Conservation (phyloP, 2,888 invertebrate genomes). For the Opisthograptis luteolata region DNA sequence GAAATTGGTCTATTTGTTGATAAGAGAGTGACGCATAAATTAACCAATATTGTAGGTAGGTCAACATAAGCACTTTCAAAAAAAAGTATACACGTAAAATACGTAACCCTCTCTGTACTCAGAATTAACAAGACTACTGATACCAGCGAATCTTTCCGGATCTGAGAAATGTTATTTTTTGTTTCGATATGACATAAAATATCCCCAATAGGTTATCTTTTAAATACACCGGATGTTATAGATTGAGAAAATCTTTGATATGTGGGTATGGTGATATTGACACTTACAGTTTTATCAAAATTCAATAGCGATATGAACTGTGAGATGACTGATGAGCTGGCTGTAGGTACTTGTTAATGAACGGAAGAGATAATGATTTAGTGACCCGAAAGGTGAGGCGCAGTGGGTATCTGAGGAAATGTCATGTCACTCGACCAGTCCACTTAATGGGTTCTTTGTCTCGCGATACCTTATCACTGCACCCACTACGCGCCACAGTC, state of each 20-base stretch:
- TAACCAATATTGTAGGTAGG: too few species aligned
- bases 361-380: constrained; percentile 79
- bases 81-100: too few species aligned
- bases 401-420: constrained; percentile 79
- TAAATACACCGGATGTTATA: neutral
- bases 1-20: too few species aligned
- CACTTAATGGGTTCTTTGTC: constrained; percentile 82
- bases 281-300: constrained; percentile 31
- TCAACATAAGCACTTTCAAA: too few species aligned
- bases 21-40: too few species aligned
- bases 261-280: constrained; percentile 13
- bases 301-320: constrained; percentile 19
- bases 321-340: constrained; percentile 50
- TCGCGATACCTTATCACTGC: constrained; percentile 75
- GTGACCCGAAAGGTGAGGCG: constrained; percentile 78
- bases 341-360: constrained; percentile 66
- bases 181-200: too few species aligned
- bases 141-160: too few species aligned
- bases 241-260: neutral
- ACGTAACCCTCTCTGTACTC: too few species aligned
- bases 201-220: neutral
- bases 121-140: too few species aligned
- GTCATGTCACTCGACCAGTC: constrained; percentile 75
- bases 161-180: too few species aligned
- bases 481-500: constrained; percentile 56